These are phyloP conservation scores for Drosophila malerkotliana DNA, from an alignment of 1,140 invertebrate species.

Conservation along the genomic window DNA sequence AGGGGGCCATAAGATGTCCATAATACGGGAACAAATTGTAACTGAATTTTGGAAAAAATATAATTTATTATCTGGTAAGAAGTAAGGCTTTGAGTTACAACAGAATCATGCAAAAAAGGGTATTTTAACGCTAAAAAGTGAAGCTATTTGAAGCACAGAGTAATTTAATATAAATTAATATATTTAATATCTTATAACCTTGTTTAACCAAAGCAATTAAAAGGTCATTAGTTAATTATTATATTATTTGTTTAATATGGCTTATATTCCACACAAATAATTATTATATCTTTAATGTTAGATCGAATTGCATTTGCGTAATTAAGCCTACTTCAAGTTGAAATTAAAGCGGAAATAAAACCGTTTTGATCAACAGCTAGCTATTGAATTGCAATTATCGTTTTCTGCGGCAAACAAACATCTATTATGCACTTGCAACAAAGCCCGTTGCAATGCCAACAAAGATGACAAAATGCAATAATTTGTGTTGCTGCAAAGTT, in stretches of 20 bases:
- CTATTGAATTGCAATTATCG: slow-evolving; percentile 25
- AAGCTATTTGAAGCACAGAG: not conserved
- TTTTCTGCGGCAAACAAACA: slow-evolving; percentile 33
- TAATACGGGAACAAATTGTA: not conserved
- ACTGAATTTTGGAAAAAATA: not conserved
- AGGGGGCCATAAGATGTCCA: not conserved
- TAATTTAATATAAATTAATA: not conserved
- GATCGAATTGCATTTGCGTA: not conserved
- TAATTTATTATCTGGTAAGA: not conserved
- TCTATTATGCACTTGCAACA: slow-evolving; percentile 35
- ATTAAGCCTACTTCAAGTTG: slow-evolving; percentile 10
- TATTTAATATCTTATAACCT: not conserved
- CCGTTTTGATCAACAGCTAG: slow-evolving; percentile 7
- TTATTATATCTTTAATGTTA: not conserved
- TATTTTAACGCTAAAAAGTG: no score
- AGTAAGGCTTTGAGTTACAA: not conserved
- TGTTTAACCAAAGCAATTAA: not conserved
- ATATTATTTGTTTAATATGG: no score
- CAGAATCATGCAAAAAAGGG: no score
- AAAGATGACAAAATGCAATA: slow-evolving; percentile 64
- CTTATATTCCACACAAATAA: no score
- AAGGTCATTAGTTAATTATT: not conserved
- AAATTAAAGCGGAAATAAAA: slow-evolving; percentile 1
- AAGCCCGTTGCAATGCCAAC: slow-evolving; percentile 22
- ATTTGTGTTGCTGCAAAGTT: slow-evolving; percentile 68